Base-by-base conservation (phyloP, 2,113 vertebrate genomes). In the Periophthalmodon schlosseri region DNA sequence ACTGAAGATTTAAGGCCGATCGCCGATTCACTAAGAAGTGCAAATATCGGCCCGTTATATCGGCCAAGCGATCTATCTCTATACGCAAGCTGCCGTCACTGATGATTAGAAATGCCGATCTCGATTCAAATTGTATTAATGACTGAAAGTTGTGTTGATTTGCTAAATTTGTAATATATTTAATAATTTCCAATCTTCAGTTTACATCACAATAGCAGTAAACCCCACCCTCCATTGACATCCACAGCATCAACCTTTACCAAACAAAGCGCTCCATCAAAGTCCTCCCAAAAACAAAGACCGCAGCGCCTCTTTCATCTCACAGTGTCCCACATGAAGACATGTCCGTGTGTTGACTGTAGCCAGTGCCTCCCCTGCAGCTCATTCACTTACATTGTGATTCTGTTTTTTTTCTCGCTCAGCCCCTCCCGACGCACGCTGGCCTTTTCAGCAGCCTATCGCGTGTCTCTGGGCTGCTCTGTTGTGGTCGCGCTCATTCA, bases 401-500 rank as follows among this genome's bases (percentile, higher is more conserved):
- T 50, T 61, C 54, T 75, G 33, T 60, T 64, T 82, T 60, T 67
- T 82, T 12, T 69, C 83, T 76, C 86, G 87, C 78, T 87, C 88
- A 87, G 86, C 77, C 86, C 86, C 78, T 77, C 77, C 68, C 39
- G 81, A 83, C 79, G 82, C 72, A 80, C 74, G 77, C 74, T 88
- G 84, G 87, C 86, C 80, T 86, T 89, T 90, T 86, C 85, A 74
- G 79, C 80, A 80, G 76, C 85, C 72, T 90, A 88, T 91, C 87
- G 74, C 73, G 87, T 92, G 80, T 87, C 91, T 75, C 85, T 2
- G 65, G 21, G 82, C 79, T 77, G 57, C 79, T 90, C 78, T 90
- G 83, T 91, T 91, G 89, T 91, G 90, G 87, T 88, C 69, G 3
- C 71, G 70, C 76, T 75, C 85, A 76, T 88, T 90, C 82, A 91